Evolutionary conservation across 1,140 invertebrate genomes (phyloP).

Genomic region (Hormaphis cornu): DNA sequence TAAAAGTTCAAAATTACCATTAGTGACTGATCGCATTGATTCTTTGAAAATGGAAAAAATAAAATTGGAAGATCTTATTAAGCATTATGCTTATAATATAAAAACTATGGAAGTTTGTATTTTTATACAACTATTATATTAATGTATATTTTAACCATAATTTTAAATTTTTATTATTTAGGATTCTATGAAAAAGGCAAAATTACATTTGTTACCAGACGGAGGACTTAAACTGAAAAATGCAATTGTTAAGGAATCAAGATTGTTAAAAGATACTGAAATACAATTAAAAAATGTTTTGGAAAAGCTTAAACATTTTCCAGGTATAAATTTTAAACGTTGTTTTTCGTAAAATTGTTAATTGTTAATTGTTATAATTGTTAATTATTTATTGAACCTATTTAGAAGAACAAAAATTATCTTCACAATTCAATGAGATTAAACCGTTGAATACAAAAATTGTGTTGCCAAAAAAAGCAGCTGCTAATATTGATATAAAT

Average conservation of each 20-base stretch:
- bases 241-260: slow-evolving; percentile 10
- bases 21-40: not conserved
- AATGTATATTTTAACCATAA: not conserved
- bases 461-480: slow-evolving; percentile 6
- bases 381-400: too few relatives aligned
- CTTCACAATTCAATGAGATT: not conserved
- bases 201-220: slow-evolving; percentile 21
- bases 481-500: slow-evolving; percentile 19
- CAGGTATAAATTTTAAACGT: not conserved
- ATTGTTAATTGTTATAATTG: too few relatives aligned
- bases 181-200: slow-evolving; percentile 5
- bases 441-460: not conserved
- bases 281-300: slow-evolving; percentile 13
- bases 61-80: not conserved
- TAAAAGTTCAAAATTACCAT: not conserved
- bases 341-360: not conserved
- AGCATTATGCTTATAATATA: not conserved
- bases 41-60: slow-evolving; percentile 16
- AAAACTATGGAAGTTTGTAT: not conserved
- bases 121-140: not conserved
- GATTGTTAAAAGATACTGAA: not conserved
- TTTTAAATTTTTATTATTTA: not conserved
- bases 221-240: slow-evolving; percentile 10
- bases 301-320: not conserved
- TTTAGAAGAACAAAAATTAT: not conserved